These are phyloP conservation scores for Zosterops japonicus DNA, from an alignment of 2,113 vertebrate genomes.

Conservation along the genomic window DNA sequence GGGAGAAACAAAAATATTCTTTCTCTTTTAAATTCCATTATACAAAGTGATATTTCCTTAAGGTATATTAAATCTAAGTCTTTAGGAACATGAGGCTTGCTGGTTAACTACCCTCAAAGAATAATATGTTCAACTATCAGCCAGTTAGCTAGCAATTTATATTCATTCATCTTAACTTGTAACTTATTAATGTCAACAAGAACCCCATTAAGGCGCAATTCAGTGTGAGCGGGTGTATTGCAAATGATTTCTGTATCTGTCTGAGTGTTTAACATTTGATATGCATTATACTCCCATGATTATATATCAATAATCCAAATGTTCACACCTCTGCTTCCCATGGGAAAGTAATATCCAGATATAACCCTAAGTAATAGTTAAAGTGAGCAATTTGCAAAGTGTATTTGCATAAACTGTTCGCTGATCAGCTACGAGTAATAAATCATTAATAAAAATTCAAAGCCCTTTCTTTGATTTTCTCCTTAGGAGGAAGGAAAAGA, in stretches of 20 bases:
- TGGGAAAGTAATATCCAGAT: not conserved
- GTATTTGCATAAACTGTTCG: slow-evolving; percentile 47
- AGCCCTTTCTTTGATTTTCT: slow-evolving; percentile 31
- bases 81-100: not conserved
- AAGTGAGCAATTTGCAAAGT: slow-evolving; percentile 29
- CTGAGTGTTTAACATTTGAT: slow-evolving; percentile 1
- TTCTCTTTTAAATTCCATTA: not conserved
- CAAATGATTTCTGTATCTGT: slow-evolving; percentile 26
- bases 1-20: not conserved
- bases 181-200: slow-evolving; percentile 41
- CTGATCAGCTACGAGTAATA: slow-evolving; percentile 29
- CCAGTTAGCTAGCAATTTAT: slow-evolving; percentile 3
- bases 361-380: slow-evolving; percentile 3
- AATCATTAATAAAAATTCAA: slow-evolving; percentile 52
- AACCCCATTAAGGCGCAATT: slow-evolving; percentile 5
- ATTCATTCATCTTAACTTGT: slow-evolving; percentile 19
- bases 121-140: not conserved
- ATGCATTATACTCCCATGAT: not conserved
- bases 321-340: slow-evolving; percentile 16
- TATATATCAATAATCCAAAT: slow-evolving; percentile 29
- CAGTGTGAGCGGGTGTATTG: not conserved
- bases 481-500: not conserved
- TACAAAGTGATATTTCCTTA: not conserved
- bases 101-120: slow-evolving; percentile 11
- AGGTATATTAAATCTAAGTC: not conserved